Evolutionary conservation across 2,888 invertebrate species (phyloP).

Genomic region (Tolmerus cingulatus): DNA sequence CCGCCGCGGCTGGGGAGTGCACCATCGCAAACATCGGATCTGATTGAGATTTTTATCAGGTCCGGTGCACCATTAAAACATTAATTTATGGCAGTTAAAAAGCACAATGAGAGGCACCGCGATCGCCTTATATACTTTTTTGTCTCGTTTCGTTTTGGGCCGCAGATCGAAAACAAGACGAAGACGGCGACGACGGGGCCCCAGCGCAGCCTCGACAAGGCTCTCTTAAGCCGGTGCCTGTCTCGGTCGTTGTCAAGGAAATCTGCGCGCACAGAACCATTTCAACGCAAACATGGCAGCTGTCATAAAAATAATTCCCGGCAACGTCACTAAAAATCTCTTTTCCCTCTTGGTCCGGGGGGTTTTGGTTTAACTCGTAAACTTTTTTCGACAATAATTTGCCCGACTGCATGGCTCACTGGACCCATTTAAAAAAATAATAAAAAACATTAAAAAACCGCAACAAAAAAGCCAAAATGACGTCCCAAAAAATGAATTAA

Average conservation of each 20-base stretch:
- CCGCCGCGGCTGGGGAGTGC: neutral
- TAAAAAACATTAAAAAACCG: neutral
- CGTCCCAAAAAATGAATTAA: neutral
- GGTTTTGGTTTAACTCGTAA: neutral
- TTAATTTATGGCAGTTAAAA: constrained; percentile 39
- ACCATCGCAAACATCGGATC: constrained; percentile 19
- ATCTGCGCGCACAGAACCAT: constrained; percentile 38
- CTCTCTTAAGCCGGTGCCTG: constrained; percentile 14
- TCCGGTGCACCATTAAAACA: constrained; percentile 36
- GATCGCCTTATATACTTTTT: neutral
- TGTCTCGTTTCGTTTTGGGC: neutral
- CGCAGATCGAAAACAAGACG: neutral
- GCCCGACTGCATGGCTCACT: constrained; percentile 18
- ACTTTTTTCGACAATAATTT: constrained; percentile 29
- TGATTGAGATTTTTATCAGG: constrained; percentile 36
- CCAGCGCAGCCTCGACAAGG: constrained; percentile 4
- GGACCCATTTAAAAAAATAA: constrained; percentile 16
- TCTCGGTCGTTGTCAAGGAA: constrained; percentile 41
- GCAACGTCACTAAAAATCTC: constrained; percentile 36
- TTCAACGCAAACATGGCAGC: constrained; percentile 42
- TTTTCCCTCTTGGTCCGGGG: neutral
- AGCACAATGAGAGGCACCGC: neutral
- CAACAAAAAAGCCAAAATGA: neutral
- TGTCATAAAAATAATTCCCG: constrained; percentile 43
- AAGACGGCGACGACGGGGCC: neutral